Evolutionary conservation across 2,797 vertebrate genomes (phyloP).

Genomic region (Halcyon badia): DNA sequence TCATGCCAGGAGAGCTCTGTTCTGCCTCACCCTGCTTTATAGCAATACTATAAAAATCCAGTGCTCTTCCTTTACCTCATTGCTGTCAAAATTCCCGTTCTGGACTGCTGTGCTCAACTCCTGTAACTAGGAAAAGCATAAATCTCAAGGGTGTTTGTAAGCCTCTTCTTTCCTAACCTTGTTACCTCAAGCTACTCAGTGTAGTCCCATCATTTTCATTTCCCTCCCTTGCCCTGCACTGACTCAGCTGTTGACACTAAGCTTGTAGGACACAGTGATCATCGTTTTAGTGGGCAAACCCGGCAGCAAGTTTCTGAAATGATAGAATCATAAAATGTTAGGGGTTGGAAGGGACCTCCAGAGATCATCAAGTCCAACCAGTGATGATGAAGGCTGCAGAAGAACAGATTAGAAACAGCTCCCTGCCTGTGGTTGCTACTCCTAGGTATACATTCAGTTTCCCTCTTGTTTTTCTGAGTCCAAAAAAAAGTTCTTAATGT

Average conservation of each 20-base stretch:
- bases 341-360: no score
- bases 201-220: not conserved
- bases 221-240: not conserved
- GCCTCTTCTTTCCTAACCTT: not conserved
- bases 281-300: not conserved
- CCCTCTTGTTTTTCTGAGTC: not conserved
- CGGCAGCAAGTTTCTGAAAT: not conserved
- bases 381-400: not conserved
- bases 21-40: not conserved
- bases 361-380: no score
- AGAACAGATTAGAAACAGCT: not conserved
- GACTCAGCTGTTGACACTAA: not conserved
- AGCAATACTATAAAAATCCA: not conserved
- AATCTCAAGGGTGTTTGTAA: not conserved
- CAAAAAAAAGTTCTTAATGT: not conserved
- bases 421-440: not conserved
- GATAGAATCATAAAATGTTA: no score
- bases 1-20: not conserved
- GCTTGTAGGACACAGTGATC: accelerated
- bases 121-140: not conserved
- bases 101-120: not conserved
- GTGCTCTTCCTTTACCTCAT: not conserved
- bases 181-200: not conserved
- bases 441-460: not conserved
- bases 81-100: not conserved